A percentile compares a stretch with the other conserved stretches of the same genome.
These are phyloP conservation scores for Actinopyga echinites DNA, from an alignment of 53 echinoderm and acorn worm genomes.

Conservation along the genomic window DNA sequence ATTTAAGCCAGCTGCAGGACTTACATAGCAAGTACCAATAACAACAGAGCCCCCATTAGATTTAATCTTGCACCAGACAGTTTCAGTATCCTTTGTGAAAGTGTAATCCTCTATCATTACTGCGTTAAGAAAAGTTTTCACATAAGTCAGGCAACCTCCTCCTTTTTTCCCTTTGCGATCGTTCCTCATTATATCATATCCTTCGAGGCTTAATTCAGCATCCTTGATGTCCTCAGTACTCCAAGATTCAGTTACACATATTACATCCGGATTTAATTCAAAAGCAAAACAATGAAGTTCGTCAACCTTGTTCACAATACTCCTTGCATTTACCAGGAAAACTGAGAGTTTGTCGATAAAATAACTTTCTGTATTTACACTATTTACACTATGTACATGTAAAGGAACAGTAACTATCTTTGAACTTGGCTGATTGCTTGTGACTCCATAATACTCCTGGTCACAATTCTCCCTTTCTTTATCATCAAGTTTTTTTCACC, in stretches of 20 bases:
- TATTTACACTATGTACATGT: background rate
- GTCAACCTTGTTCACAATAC: background rate
- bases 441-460: background rate
- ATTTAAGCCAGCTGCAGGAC: background rate
- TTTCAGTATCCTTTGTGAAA: background rate
- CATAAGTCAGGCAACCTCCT: background rate
- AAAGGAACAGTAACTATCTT: background rate
- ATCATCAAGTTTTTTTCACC: slow-evolving; percentile 30
- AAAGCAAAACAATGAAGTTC: background rate
- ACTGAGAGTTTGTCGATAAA: background rate
- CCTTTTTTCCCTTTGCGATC: background rate
- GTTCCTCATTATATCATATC: background rate
- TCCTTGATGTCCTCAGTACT: background rate
- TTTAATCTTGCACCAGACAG: background rate
- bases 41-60: background rate
- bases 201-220: background rate
- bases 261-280: background rate
- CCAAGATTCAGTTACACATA: background rate
- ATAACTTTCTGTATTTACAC: background rate
- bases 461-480: slow-evolving; percentile 17
- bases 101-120: background rate
- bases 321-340: background rate
- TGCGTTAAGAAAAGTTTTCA: background rate
- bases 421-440: background rate
- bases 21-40: background rate